Conservation (phyloP, 2,797 vertebrate species). For the Potorous gilbertii region DNA sequence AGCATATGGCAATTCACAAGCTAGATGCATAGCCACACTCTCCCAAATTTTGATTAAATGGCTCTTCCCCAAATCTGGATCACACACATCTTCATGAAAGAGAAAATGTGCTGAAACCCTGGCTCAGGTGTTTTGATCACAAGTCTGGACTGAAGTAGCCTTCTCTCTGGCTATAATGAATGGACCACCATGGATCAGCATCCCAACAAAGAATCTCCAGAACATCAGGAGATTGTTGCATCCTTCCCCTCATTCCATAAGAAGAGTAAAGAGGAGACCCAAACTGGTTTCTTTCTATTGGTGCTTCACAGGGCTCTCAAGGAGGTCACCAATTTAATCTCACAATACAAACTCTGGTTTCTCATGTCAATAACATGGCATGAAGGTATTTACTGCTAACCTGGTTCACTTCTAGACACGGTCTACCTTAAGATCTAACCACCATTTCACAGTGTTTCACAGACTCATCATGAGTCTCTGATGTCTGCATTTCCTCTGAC, state of each 20-base stretch:
- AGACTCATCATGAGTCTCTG: conserved; percentile 37
- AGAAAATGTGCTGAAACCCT: conserved; percentile 16
- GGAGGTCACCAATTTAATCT: conserved; percentile 24
- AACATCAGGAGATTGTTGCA: background rate
- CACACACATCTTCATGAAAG: background rate
- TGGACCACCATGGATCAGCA: background rate
- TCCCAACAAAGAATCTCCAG: background rate
- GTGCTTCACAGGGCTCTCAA: conserved; percentile 10
- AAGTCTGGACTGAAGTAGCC: background rate
- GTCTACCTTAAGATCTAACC: conserved; percentile 59
- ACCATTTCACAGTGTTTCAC: conserved; percentile 55
- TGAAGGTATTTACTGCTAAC: background rate
- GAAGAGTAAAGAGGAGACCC: background rate
- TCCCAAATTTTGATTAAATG: background rate
- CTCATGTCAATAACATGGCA: conserved; percentile 32
- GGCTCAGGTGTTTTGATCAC: background rate
- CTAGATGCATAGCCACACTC: conserved; percentile 16
- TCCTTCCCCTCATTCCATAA: background rate
- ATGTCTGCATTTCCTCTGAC: conserved; percentile 74
- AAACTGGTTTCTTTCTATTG: conserved; percentile 2
- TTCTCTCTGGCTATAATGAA: background rate
- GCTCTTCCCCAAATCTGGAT: background rate
- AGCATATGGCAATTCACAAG: background rate
- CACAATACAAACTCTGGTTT: conserved; percentile 52
- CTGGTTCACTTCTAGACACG: conserved; percentile 36